Evolutionary conservation across 2,888 invertebrate genomes (phyloP).

Genomic region (Eugnorisma glareosa): DNA sequence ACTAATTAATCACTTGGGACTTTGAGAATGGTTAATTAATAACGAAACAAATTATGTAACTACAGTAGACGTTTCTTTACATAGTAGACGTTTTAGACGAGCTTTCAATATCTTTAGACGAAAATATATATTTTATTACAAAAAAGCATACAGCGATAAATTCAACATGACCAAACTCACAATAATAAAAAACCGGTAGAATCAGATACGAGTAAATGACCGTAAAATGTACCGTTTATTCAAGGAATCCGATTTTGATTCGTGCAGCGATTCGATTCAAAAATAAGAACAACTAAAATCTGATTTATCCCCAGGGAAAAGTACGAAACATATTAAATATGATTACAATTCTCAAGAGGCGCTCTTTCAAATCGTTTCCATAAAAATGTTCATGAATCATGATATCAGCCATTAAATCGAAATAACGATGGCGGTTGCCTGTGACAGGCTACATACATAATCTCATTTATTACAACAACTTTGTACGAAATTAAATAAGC

Average conservation of each 20-base stretch:
- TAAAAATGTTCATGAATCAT: slow-evolving; percentile 47
- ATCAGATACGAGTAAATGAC: slow-evolving; percentile 59
- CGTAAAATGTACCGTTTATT: slow-evolving; percentile 57
- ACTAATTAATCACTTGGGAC: slow-evolving; percentile 38
- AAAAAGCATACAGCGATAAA: slow-evolving; percentile 21
- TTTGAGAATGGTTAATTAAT: slow-evolving; percentile 27
- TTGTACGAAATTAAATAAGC: slow-evolving; percentile 74
- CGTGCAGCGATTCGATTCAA: slow-evolving; percentile 29
- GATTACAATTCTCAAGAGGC: slow-evolving; percentile 66
- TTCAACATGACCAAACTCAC: slow-evolving; percentile 12
- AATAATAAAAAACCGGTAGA: slow-evolving; percentile 53
- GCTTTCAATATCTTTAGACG: background rate
- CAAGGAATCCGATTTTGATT: slow-evolving; percentile 46
- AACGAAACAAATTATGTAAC: slow-evolving; percentile 12
- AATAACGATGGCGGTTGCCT: slow-evolving; percentile 38
- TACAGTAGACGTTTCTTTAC: background rate
- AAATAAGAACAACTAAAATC: slow-evolving; percentile 22
- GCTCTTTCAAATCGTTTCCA: slow-evolving; percentile 41
- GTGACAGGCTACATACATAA: slow-evolving; percentile 55
- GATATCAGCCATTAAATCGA: slow-evolving; percentile 39
- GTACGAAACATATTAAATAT: slow-evolving; percentile 24
- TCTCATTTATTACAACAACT: slow-evolving; percentile 65
- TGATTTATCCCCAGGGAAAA: slow-evolving; percentile 23
- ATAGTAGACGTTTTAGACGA: background rate
- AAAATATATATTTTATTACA: slow-evolving; percentile 1